Conservation (phyloP, 2,113 vertebrate species). For the Argyrosomus japonicus region DNA sequence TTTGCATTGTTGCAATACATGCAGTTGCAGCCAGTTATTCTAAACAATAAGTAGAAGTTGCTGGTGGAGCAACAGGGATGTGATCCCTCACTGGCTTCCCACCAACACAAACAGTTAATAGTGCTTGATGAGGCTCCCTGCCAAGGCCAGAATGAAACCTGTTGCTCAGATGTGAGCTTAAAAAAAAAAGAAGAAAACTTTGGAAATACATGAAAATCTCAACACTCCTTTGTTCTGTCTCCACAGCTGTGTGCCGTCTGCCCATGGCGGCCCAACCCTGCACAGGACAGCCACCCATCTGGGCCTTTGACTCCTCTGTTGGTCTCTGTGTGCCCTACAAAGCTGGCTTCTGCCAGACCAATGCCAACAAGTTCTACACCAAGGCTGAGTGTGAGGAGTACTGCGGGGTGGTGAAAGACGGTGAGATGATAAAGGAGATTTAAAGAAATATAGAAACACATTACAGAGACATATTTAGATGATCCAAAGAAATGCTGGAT, state of each 20-base stretch:
- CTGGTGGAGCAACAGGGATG: too few species aligned
- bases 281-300: constrained; percentile 59
- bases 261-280: constrained; percentile 85
- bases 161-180: neutral
- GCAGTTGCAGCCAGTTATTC: too few species aligned
- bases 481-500: neutral
- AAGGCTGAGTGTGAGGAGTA: constrained; percentile 96
- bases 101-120: neutral
- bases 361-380: constrained; percentile 94
- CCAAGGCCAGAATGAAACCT: too few species aligned
- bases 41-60: too few species aligned
- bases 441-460: neutral
- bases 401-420: constrained; percentile 85
- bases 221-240: neutral
- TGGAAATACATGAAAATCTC: neutral
- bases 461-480: neutral
- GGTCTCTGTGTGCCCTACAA: constrained; percentile 88
- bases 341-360: constrained; percentile 87
- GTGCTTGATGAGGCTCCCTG: too few species aligned
- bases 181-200: too few species aligned
- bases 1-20: too few species aligned
- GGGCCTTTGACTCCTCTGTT: constrained; percentile 86
- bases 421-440: constrained; percentile 74
- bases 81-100: neutral
- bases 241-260: constrained; percentile 91